phyloP scores from a whole-genome alignment of 1,140 invertebrate species.

The Batillaria attramentaria region DNA sequence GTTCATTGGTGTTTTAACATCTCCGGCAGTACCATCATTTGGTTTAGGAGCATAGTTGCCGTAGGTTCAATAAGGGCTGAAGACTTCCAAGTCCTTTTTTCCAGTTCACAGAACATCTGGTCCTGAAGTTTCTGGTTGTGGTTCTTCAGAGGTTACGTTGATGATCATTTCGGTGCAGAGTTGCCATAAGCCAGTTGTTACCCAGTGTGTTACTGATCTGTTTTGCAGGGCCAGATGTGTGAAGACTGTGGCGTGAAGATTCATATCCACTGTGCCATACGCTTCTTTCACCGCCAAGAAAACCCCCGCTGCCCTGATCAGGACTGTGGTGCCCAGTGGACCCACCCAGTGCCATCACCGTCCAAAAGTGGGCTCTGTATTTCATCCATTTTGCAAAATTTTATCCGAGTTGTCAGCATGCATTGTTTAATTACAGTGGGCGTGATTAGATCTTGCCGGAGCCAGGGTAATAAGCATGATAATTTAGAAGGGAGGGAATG shows the following conservation, averaged over 20 bases:
- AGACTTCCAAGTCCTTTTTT: neutral
- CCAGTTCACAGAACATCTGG: neutral
- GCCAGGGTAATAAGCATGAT: too few species aligned
- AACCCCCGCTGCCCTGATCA: constrained; percentile 49
- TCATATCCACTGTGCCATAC: constrained; percentile 59
- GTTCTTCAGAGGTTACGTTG: neutral
- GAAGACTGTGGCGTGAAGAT: constrained; percentile 56
- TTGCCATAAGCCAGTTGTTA: too few species aligned
- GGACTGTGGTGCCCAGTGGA: constrained; percentile 51
- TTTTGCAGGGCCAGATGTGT: constrained; percentile 61
- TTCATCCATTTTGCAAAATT: too few species aligned
- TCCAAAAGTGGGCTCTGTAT: too few species aligned
- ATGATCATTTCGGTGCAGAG: neutral
- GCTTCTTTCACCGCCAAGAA: constrained; percentile 53
- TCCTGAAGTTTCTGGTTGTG: neutral
- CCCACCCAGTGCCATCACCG: too few species aligned
- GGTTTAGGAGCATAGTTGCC: too few species aligned
- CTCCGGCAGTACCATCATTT: neutral
- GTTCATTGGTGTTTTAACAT: neutral
- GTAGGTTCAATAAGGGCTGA: neutral
- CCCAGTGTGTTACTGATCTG: too few species aligned
- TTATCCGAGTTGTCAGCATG: too few species aligned
- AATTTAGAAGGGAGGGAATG: too few species aligned
- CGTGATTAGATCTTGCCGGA: too few species aligned
- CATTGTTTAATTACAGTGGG: too few species aligned